phyloP scores from a whole-genome alignment of 1,140 invertebrate species.

The Telenomus remus region DNA sequence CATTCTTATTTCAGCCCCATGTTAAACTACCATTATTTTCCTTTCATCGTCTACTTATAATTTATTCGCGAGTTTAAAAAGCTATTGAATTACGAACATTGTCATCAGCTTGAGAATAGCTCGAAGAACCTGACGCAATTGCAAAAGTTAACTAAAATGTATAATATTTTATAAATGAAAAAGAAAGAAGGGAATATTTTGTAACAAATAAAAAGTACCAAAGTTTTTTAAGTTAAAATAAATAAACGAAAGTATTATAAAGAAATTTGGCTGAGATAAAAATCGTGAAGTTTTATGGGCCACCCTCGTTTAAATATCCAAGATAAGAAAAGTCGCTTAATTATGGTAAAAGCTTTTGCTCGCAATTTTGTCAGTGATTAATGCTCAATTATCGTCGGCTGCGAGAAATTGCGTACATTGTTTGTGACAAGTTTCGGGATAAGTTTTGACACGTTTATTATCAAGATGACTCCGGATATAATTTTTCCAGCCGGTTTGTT shows the following conservation, averaged over 20 bases:
- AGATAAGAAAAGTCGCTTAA: conserved; percentile 20
- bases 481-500: conserved; percentile 30
- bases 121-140: not conserved
- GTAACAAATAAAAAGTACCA: too few species aligned
- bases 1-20: conserved; percentile 11
- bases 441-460: conserved; percentile 34
- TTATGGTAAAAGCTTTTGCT: conserved; percentile 37
- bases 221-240: too few species aligned
- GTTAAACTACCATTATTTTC: conserved; percentile 33
- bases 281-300: too few species aligned
- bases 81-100: conserved; percentile 45
- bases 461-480: conserved; percentile 14
- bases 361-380: conserved; percentile 15
- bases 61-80: conserved; percentile 49
- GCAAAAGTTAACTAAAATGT: conserved; percentile 6
- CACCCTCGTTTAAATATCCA: not conserved
- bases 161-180: too few species aligned
- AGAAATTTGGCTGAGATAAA: too few species aligned
- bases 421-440: conserved; percentile 28
- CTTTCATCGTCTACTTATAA: conserved; percentile 34
- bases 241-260: too few species aligned
- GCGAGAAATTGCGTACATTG: conserved; percentile 14
- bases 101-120: conserved; percentile 17
- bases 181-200: too few species aligned
- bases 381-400: conserved; percentile 5